phyloP scores from a whole-genome alignment of 2,797 vertebrate genomes.

The Amblyopsis hoosieri region DNA sequence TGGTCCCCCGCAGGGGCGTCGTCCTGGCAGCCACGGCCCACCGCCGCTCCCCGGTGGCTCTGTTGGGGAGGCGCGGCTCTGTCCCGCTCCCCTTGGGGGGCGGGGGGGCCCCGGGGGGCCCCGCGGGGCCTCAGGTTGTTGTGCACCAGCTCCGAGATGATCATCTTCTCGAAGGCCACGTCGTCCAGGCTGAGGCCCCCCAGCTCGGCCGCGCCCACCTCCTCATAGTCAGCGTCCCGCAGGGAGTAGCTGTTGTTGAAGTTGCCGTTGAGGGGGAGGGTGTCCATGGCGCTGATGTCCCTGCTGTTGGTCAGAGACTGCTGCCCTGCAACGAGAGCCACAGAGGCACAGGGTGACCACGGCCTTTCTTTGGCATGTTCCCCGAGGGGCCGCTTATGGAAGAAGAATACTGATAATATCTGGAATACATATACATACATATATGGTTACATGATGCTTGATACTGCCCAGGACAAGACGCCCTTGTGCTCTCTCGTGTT shows the following conservation, averaged over 20 bases:
- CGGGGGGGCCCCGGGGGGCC: constrained; percentile 70
- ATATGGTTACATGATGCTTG: constrained; percentile 65
- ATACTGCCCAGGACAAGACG: constrained; percentile 94
- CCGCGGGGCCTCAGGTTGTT: constrained; percentile 92
- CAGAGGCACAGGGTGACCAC: constrained; percentile 37
- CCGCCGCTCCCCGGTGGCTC: constrained; percentile 49
- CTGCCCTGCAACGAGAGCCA: constrained; percentile 88
- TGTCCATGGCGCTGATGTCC: constrained; percentile 99
- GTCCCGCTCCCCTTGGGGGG: constrained; percentile 51
- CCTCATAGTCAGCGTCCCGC: constrained; percentile 90
- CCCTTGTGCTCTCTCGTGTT: constrained; percentile 38
- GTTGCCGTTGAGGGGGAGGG: constrained; percentile 99
- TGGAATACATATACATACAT: constrained; percentile 2
- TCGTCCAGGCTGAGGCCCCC: constrained; percentile 92
- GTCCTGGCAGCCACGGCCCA: constrained; percentile 87
- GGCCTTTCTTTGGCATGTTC: background rate
- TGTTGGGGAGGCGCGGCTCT: constrained; percentile 52
- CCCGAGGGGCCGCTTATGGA: background rate
- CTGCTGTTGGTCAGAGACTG: constrained; percentile 98
- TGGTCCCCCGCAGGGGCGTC: constrained; percentile 87
- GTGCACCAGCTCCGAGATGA: constrained; percentile 98
- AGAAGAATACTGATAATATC: background rate
- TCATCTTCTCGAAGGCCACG: constrained; percentile 97
- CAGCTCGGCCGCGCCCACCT: constrained; percentile 82
- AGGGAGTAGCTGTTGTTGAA: constrained; percentile 99